Conservation (phyloP, 2,113 vertebrate species). For the Mellivora capensis region DNA sequence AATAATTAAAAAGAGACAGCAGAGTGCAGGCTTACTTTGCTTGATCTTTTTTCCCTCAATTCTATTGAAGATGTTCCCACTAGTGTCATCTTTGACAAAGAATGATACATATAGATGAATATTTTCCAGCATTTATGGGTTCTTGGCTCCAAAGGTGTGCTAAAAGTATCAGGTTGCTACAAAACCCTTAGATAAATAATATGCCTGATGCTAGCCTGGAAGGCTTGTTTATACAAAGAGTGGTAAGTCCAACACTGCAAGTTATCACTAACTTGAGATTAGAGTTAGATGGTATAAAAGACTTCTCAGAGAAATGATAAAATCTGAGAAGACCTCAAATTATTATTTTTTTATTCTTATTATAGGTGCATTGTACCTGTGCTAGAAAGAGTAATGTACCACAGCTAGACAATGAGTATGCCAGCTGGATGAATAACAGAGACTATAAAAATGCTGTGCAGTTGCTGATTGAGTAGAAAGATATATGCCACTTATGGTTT, state of each 20-base stretch:
- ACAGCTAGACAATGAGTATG: neutral
- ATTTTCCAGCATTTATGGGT: conserved; percentile 52
- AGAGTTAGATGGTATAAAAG: conserved; percentile 5
- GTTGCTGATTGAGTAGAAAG: neutral
- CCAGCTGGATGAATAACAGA: neutral
- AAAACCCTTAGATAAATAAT: conserved; percentile 43
- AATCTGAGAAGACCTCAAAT: neutral
- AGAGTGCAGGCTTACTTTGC: neutral
- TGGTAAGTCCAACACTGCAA: neutral
- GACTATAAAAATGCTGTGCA: neutral
- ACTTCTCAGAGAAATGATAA: conserved; percentile 8
- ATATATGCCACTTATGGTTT: neutral
- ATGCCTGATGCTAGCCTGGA: neutral
- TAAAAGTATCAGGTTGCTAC: conserved; percentile 58
- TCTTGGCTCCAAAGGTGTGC: conserved; percentile 52
- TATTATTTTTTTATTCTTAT: neutral
- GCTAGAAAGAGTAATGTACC: neutral
- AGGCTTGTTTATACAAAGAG: conserved; percentile 19
- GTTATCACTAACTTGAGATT: conserved; percentile 41
- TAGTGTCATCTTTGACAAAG: conserved; percentile 52
- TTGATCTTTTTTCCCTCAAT: neutral
- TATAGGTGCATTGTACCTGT: neutral
- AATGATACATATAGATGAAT: conserved; percentile 43
- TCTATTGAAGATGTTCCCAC: conserved; percentile 35
- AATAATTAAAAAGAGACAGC: conserved; percentile 38